These are phyloP conservation scores for Scyliorhinus canicula DNA, from an alignment of 2,797 vertebrate species.

Conservation along the genomic window DNA sequence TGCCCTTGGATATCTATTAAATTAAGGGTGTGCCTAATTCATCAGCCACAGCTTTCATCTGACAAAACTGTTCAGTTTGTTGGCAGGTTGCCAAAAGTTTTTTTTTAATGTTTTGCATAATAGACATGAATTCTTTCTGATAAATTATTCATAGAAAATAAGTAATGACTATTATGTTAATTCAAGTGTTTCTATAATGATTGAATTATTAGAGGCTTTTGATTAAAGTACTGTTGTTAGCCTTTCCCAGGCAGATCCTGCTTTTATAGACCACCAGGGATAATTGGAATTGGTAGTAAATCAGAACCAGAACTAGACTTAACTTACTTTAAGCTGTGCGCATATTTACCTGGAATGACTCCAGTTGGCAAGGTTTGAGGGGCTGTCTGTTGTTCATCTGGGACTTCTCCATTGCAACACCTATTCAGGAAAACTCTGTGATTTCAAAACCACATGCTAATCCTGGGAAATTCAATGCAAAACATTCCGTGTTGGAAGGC, in stretches of 20 bases:
- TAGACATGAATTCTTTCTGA: conserved; percentile 18
- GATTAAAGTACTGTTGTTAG: background rate
- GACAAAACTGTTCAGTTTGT: conserved; percentile 41
- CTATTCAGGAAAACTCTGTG: background rate
- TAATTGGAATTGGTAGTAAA: background rate
- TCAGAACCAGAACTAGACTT: background rate
- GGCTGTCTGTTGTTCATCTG: background rate
- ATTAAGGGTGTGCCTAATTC: conserved; percentile 51
- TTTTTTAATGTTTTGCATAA: conserved; percentile 38
- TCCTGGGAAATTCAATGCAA: background rate
- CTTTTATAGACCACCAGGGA: background rate
- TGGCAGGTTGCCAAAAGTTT: conserved; percentile 42
- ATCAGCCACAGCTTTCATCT: conserved; percentile 45
- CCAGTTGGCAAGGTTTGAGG: background rate
- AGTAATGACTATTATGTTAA: conserved; percentile 24
- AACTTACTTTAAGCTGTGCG: background rate
- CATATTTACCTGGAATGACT: background rate
- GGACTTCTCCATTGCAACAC: background rate
- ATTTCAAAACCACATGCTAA: background rate
- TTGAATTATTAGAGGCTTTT: conserved; percentile 3
- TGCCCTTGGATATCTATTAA: conserved; percentile 19
- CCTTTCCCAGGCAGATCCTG: background rate
- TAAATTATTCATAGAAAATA: conserved; percentile 24
- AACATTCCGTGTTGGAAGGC: background rate
- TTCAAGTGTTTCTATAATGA: conserved; percentile 8